These are phyloP conservation scores for Lathamus discolor DNA, from an alignment of 2,113 vertebrate genomes.

Conservation along the genomic window DNA sequence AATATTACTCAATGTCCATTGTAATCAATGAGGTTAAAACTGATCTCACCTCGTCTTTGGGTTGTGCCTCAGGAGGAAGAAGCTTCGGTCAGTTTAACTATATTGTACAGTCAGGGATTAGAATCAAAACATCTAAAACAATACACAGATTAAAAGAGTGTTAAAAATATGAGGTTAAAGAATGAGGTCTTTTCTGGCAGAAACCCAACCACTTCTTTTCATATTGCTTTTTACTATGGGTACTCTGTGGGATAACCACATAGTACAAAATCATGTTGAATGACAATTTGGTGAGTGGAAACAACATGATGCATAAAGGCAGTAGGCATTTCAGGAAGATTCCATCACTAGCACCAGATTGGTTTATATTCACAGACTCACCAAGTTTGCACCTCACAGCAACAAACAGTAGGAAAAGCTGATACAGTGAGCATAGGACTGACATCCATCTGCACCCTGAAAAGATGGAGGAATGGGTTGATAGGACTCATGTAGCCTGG, in stretches of 20 bases:
- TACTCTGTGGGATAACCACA: neutral
- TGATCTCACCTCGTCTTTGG: neutral
- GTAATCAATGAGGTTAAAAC: neutral
- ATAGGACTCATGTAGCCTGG: neutral
- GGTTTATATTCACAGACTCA: neutral
- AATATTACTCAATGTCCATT: neutral
- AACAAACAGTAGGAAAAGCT: neutral
- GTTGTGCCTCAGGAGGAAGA: neutral
- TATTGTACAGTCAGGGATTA: neutral
- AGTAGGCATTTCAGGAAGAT: neutral
- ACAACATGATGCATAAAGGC: neutral
- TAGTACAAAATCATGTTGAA: neutral
- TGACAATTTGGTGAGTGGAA: neutral
- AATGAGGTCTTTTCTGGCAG: neutral
- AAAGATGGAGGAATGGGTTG: neutral
- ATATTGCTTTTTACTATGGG: neutral
- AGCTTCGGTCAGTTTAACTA: neutral
- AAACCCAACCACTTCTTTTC: accelerated
- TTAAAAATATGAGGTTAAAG: neutral
- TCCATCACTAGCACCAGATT: neutral
- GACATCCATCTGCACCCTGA: neutral
- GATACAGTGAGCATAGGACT: neutral
- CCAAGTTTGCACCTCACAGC: neutral
- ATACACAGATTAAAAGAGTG: neutral
- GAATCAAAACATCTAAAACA: neutral